Evolutionary conservation across 2,797 vertebrate genomes (phyloP).

Genomic region (Falco concolor): DNA sequence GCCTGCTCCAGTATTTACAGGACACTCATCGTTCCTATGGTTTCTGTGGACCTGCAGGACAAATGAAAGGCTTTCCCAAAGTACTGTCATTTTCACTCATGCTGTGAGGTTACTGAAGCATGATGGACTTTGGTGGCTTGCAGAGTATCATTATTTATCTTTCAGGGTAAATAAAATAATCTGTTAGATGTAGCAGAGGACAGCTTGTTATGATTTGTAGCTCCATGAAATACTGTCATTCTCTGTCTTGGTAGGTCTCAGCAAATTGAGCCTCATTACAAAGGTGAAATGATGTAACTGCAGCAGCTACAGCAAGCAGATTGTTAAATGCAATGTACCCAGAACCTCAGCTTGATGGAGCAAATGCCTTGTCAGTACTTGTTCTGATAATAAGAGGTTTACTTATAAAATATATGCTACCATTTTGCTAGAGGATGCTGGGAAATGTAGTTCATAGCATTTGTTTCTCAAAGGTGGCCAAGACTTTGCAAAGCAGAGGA

Average conservation of each 20-base stretch:
- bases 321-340: background rate
- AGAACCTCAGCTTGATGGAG: background rate
- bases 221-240: background rate
- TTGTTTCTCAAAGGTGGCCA: background rate
- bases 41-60: background rate
- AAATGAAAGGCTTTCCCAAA: background rate
- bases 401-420: background rate
- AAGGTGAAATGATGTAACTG: background rate
- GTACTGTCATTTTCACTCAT: background rate
- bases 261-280: background rate
- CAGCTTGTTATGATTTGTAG: background rate
- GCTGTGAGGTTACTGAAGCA: background rate
- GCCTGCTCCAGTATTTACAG: background rate
- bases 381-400: background rate
- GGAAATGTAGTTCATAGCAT: background rate
- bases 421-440: background rate
- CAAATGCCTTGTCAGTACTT: background rate
- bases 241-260: background rate
- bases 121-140: background rate
- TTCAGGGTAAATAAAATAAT: background rate
- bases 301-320: background rate
- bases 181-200: background rate
- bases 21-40: background rate
- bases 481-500: background rate
- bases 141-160: background rate